Evolutionary conservation across 37 sponge, comb jelly and placozoan genomes (phyloP).

Genomic region (Chondrosia reniformis): DNA sequence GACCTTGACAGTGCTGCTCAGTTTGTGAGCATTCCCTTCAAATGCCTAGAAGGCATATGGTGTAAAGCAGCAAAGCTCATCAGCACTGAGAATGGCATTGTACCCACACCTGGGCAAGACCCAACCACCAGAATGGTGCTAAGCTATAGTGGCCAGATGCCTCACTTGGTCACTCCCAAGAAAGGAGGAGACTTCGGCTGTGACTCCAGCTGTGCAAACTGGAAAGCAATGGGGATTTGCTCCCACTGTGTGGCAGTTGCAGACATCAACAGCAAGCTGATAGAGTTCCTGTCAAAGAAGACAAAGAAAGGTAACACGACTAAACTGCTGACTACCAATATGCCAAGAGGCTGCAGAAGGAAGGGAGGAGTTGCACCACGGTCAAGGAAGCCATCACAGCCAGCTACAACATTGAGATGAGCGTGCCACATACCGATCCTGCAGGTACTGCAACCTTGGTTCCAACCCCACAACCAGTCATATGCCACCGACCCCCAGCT

Average conservation of each 20-base stretch:
- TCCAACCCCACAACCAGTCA: background rate
- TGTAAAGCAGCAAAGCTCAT: conserved; percentile 39
- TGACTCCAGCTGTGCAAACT: conserved; percentile 33
- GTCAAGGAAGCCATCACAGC: conserved; percentile 6
- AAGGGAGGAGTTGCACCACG: conserved; percentile 28
- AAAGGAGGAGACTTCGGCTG: conserved; percentile 24
- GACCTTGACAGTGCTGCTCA: background rate
- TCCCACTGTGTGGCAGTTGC: conserved; percentile 10
- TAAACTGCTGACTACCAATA: background rate
- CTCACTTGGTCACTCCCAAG: conserved; percentile 30
- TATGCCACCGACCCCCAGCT: background rate
- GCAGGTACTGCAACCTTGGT: background rate
- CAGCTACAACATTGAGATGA: conserved; percentile 26
- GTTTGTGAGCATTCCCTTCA: conserved; percentile 4
- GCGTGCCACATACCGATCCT: background rate
- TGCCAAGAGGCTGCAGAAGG: conserved; percentile 27
- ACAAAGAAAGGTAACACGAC: conserved; percentile 18
- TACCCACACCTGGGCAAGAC: conserved; percentile 28
- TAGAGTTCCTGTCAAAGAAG: conserved; percentile 4
- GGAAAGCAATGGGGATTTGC: conserved; percentile 25
- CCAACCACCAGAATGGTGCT: conserved; percentile 32
- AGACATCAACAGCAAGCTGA: conserved; percentile 14
- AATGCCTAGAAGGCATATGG: conserved; percentile 46
- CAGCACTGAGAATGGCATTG: conserved; percentile 26
- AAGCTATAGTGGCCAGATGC: conserved; percentile 26